A percentile compares a stretch with the other conserved stretches of the same genome.
Evolutionary conservation across 2,797 vertebrate species (phyloP).

Genomic region (Petrocephalus schoutedeni): DNA sequence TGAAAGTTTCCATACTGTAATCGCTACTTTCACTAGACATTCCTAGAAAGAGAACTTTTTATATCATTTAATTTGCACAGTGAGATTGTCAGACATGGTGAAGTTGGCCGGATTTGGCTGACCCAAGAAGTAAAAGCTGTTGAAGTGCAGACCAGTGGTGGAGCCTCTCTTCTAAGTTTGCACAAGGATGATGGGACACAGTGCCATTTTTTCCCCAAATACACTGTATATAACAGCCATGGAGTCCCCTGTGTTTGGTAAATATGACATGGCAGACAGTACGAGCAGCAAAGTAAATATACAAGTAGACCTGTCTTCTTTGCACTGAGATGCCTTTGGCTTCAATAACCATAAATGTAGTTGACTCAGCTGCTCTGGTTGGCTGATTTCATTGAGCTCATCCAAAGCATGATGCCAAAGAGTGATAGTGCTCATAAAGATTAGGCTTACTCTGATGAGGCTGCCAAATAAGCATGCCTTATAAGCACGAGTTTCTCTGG

Average conservation of each 20-base stretch:
- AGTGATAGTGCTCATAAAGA: no score
- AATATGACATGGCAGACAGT: not conserved
- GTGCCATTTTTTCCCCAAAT: not conserved
- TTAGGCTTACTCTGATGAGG: no score
- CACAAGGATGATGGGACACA: not conserved
- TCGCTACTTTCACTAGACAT: no score
- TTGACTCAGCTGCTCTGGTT: not conserved
- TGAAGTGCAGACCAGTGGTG: not conserved
- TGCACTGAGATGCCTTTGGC: not conserved
- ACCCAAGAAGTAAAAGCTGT: not conserved
- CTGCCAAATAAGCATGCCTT: no score
- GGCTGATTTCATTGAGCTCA: not conserved
- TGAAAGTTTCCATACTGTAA: no score
- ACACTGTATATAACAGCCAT: not conserved
- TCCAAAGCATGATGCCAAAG: not conserved
- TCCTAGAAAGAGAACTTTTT: no score
- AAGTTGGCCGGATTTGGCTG: not conserved
- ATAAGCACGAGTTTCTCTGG: no score
- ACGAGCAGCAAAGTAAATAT: not conserved
- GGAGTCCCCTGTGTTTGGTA: not conserved
- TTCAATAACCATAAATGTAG: not conserved
- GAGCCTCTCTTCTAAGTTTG: not conserved
- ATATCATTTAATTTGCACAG: not conserved
- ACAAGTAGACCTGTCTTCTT: not conserved
- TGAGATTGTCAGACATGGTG: not conserved